Base-by-base conservation (phyloP, 1,140 invertebrate species). In the Drosophila pallidifrons region DNA sequence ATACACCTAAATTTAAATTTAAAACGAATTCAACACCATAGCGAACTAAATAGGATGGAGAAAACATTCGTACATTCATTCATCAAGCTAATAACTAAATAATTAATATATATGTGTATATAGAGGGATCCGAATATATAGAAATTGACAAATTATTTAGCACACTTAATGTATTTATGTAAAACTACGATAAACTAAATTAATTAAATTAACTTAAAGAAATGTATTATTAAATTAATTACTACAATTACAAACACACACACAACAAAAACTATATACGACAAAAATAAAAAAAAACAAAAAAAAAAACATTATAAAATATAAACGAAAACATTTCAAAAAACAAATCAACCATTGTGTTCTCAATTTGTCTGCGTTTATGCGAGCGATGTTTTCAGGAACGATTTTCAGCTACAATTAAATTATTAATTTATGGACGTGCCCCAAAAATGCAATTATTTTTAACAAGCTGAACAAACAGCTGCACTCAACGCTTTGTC, bases 151-250 rank as follows among this genome's bases (percentile, higher is more conserved):
- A 71, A 80, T 67, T 75, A 81, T 81, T 85, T 88, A 89, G 85
- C 79, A 65, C 85, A 89, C 85, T 89, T 89, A 79, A 76, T 85
- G 85, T 89, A 89, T 89, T 89, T 89, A 89, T 88, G 81, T 81
- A 86, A 61, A 72, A 79, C 77, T 69, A 82, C 51, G 60, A 47
- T 30, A 55, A 72, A 66, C 73, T 88, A 88, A 88, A 83, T 83
- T 89, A 85, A 89, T 85, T 83, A 81, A 83, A 85, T 85, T 89
- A 85, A 85, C 86, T 89, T 83, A 88, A 88, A 73, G 72, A 88
- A 89, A 89, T 89, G 85, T 89, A 89, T 89, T 89, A 89, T 88
- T 88, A 88, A 89, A 78, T 75, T 88, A 88, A 89, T 89, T 89
- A 88, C 83, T 85, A 83, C 83, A 83, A 89, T 78, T 78, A 88